Evolutionary conservation across 2,113 vertebrate genomes (phyloP).

Genomic region (Otocyon megalotis): DNA sequence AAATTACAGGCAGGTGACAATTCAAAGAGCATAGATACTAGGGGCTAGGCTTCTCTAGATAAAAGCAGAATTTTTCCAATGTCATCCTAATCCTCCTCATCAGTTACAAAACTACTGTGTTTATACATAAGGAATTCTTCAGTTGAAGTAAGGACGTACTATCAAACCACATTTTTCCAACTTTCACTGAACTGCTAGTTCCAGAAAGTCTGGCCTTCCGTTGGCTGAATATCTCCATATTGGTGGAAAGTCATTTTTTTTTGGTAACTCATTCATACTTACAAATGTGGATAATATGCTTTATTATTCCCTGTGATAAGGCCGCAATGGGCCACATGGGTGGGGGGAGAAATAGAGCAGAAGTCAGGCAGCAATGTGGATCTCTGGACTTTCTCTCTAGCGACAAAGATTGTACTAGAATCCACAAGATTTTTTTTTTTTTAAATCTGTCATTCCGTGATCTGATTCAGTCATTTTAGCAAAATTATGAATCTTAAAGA

Average conservation of each 20-base stretch:
- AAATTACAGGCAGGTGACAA: slow-evolving; percentile 37
- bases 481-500: slow-evolving; percentile 32
- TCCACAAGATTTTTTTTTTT: background rate
- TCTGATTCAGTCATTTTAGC: background rate
- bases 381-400: background rate
- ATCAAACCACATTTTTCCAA: slow-evolving; percentile 41
- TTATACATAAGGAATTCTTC: slow-evolving; percentile 61
- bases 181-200: slow-evolving; percentile 10
- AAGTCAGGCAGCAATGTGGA: background rate
- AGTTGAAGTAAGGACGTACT: slow-evolving; percentile 42
- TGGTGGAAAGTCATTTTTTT: slow-evolving; percentile 46
- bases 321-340: background rate
- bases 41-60: slow-evolving; percentile 30
- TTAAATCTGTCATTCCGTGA: background rate
- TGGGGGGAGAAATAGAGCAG: background rate
- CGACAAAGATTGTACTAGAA: background rate
- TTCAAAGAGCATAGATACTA: background rate
- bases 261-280: slow-evolving; percentile 30
- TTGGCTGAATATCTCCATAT: slow-evolving; percentile 46
- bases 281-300: slow-evolving; percentile 45
- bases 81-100: slow-evolving; percentile 32
- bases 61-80: slow-evolving; percentile 36
- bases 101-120: slow-evolving; percentile 29
- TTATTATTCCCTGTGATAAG: slow-evolving; percentile 25
- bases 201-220: background rate